These are phyloP conservation scores for Acanthis flammea DNA, from an alignment of 2,797 vertebrate genomes.

Conservation along the genomic window DNA sequence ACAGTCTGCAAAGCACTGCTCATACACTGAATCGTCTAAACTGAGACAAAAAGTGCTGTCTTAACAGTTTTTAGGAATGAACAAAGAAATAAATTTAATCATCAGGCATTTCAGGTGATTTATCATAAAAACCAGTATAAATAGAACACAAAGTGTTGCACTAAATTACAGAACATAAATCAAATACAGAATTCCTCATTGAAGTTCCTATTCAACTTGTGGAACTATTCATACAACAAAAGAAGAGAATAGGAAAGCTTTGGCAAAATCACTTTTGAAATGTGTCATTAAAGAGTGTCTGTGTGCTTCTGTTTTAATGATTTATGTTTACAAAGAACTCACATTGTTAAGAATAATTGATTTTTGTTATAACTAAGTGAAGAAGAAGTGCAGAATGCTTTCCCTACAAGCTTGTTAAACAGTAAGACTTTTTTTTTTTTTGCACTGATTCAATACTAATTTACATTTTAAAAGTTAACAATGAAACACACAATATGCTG, in stretches of 20 bases:
- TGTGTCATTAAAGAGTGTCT: background rate
- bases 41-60: background rate
- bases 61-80: background rate
- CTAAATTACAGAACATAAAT: background rate
- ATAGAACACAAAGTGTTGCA: background rate
- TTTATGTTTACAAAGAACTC: background rate
- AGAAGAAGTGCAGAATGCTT: background rate
- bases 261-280: background rate
- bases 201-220: background rate
- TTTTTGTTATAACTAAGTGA: background rate
- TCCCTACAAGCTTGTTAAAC: background rate
- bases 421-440: background rate
- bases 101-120: background rate
- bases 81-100: background rate
- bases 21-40: background rate
- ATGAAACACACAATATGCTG: rapidly evolving
- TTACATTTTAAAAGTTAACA: background rate
- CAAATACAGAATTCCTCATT: background rate
- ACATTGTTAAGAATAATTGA: background rate
- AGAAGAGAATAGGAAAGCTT: background rate
- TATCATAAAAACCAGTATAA: background rate
- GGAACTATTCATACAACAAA: background rate
- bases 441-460: background rate
- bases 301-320: background rate
- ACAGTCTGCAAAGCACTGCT: background rate